Conservation (phyloP, 2,797 vertebrate species). For the Dryobates pubescens region DNA sequence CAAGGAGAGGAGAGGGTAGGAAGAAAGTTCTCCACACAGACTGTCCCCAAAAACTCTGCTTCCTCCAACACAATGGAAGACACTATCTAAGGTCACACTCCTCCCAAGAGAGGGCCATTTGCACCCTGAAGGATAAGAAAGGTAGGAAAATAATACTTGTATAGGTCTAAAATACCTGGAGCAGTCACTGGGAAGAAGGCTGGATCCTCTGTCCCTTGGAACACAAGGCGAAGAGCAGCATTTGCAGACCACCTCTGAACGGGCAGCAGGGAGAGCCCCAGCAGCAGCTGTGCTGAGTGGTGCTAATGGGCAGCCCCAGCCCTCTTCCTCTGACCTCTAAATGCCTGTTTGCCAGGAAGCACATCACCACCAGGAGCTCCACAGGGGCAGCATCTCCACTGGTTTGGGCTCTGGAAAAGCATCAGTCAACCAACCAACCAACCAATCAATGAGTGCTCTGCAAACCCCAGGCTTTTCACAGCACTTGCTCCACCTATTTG, state of each 20-base stretch:
- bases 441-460: too few relatives aligned
- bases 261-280: background rate
- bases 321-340: background rate
- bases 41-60: background rate
- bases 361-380: background rate
- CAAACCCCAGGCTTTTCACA: background rate
- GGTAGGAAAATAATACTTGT: background rate
- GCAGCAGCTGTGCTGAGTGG: background rate
- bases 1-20: background rate
- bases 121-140: background rate
- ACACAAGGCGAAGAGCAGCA: accelerated
- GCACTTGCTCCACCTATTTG: accelerated
- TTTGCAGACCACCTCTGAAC: background rate
- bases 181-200: background rate
- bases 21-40: background rate
- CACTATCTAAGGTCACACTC: background rate
- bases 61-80: background rate
- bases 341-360: accelerated
- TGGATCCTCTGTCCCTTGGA: background rate
- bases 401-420: background rate
- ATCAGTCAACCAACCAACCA: too few relatives aligned
- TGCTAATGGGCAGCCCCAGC: background rate
- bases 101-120: background rate
- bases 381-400: background rate
- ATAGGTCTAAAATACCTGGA: background rate